Conservation (phyloP, 2,113 vertebrate species). For the Hipposideros armiger region DNA sequence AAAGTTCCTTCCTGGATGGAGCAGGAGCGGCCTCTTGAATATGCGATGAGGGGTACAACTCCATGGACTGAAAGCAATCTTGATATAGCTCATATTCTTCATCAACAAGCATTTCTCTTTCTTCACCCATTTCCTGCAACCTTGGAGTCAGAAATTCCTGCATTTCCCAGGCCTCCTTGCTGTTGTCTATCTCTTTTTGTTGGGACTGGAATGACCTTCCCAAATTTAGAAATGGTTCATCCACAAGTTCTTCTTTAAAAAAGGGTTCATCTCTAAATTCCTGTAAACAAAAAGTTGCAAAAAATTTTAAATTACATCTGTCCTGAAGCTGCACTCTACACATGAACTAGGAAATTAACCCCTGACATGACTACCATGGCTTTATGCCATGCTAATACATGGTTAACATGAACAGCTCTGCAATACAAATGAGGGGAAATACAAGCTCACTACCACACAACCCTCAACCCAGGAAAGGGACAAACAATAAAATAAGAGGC, state of each 20-base stretch:
- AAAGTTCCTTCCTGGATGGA: not conserved
- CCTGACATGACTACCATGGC: not conserved
- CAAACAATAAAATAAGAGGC: not conserved
- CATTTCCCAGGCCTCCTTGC: conserved; percentile 89
- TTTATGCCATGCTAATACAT: fast-evolving
- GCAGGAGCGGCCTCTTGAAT: conserved; percentile 6
- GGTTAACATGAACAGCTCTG: not conserved
- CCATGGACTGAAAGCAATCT: conserved; percentile 57
- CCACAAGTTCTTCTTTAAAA: conserved; percentile 89
- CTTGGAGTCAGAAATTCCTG: conserved; percentile 82
- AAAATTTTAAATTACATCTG: not conserved
- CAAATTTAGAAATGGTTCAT: conserved; percentile 90
- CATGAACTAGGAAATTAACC: not conserved
- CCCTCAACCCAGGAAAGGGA: not conserved
- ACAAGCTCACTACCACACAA: not conserved
- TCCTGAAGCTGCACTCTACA: not conserved
- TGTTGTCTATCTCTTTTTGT: conserved; percentile 73
- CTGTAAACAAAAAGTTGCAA: conserved; percentile 77
- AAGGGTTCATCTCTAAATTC: conserved; percentile 88
- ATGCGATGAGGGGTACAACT: not conserved
- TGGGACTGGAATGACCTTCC: conserved; percentile 88
- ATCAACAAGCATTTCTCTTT: conserved; percentile 92
- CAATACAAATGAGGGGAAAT: not conserved
- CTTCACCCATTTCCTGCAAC: conserved; percentile 78
- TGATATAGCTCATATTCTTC: conserved; percentile 88